A percentile compares a stretch with the other conserved stretches of the same genome.
phyloP scores from a whole-genome alignment of 2,113 vertebrate species.

The Holacanthus passer region DNA sequence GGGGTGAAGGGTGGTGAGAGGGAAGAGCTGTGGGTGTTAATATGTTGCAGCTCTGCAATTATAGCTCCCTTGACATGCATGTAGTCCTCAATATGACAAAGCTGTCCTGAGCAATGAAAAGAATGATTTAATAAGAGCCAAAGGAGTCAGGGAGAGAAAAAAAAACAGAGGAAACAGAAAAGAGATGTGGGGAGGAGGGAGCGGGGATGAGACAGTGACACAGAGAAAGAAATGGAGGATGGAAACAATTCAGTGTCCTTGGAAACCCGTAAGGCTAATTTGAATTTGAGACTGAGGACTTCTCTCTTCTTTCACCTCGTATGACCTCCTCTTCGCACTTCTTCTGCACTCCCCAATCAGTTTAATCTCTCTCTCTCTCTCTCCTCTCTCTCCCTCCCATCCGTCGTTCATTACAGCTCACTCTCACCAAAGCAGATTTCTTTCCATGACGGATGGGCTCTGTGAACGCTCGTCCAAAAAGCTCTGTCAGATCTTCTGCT shows the following conservation, averaged over 20 bases:
- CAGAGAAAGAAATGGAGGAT: slow-evolving; percentile 59
- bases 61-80: slow-evolving; percentile 40
- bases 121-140: slow-evolving; percentile 60
- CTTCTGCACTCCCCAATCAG: slow-evolving; percentile 60
- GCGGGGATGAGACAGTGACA: slow-evolving; percentile 27
- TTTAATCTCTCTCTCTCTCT: slow-evolving; percentile 62
- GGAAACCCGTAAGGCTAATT: slow-evolving; percentile 75
- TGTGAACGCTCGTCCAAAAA: slow-evolving; percentile 47
- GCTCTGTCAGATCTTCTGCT: slow-evolving; percentile 62
- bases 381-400: slow-evolving; percentile 29
- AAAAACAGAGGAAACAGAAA: slow-evolving; percentile 12
- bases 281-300: slow-evolving; percentile 73
- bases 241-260: slow-evolving; percentile 78
- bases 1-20: not conserved
- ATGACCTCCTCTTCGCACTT: slow-evolving; percentile 65
- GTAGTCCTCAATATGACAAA: slow-evolving; percentile 60
- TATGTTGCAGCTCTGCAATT: slow-evolving; percentile 28
- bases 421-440: slow-evolving; percentile 69
- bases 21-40: slow-evolving; percentile 32
- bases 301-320: slow-evolving; percentile 54
- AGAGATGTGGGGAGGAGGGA: not conserved
- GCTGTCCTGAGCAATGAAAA: slow-evolving; percentile 36
- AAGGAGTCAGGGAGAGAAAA: slow-evolving; percentile 41
- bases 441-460: slow-evolving; percentile 70
- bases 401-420: slow-evolving; percentile 60